Percentiles rank a stretch among this genome's conserved stretches.
phyloP scores from a whole-genome alignment of 2,113 vertebrate genomes.

The Leptosomus discolor region DNA sequence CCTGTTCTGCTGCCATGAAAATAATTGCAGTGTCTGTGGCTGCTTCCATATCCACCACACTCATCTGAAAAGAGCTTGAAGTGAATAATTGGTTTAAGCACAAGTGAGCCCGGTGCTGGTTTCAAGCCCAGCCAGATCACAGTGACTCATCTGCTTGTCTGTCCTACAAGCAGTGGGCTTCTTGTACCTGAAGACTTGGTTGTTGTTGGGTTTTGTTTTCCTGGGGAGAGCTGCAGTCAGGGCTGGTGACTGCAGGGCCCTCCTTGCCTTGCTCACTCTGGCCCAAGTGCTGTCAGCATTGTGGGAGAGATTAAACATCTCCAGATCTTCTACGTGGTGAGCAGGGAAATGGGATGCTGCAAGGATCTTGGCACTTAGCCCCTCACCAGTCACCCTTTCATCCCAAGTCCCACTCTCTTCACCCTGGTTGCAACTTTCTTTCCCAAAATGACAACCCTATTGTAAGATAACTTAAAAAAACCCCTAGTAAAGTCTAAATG shows the following conservation, averaged over 20 bases:
- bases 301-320: background rate
- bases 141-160: rapidly evolving
- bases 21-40: background rate
- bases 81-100: background rate
- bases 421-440: background rate
- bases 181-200: rapidly evolving
- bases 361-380: background rate
- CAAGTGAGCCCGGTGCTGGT: background rate
- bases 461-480: background rate
- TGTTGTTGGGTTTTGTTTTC: background rate
- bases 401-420: background rate
- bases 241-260: background rate
- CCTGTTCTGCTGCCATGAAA: background rate
- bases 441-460: background rate
- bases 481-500: rapidly evolving
- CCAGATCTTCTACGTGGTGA: background rate
- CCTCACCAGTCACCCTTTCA: background rate
- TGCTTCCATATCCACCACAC: background rate
- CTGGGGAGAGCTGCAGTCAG: background rate
- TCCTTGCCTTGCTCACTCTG: background rate
- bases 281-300: background rate
- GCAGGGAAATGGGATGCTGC: background rate
- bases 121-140: background rate
- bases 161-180: background rate
- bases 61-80: background rate